phyloP scores from a whole-genome alignment of 2,797 vertebrate species.

The Lateolabrax maculatus region DNA sequence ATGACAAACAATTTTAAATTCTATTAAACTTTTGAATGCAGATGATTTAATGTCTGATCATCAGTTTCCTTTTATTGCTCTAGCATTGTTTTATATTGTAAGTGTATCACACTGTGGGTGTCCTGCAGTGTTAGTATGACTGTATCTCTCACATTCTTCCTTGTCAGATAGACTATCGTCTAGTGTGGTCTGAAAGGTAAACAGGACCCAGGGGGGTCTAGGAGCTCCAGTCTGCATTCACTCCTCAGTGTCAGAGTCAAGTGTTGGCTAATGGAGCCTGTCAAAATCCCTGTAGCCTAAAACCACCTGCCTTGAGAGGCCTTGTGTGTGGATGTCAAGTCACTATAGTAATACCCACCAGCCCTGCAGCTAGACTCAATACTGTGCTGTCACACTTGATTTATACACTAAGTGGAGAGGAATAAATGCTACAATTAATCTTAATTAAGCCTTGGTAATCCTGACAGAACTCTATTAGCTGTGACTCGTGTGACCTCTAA shows the following conservation, averaged over 20 bases:
- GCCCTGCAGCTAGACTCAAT: conserved; percentile 64
- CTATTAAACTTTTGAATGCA: background rate
- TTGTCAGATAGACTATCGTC: conserved; percentile 72
- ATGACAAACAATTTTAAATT: background rate
- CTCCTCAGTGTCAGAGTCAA: conserved; percentile 77
- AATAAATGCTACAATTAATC: conserved; percentile 80
- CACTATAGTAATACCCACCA: conserved; percentile 52
- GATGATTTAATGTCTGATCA: background rate
- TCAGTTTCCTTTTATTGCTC: background rate
- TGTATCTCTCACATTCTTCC: conserved; percentile 67
- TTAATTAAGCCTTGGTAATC: conserved; percentile 77
- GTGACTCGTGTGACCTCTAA: conserved; percentile 64
- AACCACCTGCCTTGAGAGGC: conserved; percentile 72
- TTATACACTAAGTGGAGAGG: conserved; percentile 71
- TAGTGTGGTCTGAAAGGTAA: conserved; percentile 78
- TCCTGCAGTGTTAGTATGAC: conserved; percentile 60
- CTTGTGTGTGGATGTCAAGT: conserved; percentile 63
- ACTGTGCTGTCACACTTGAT: conserved; percentile 78
- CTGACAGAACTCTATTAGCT: conserved; percentile 68
- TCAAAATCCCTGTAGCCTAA: conserved; percentile 74
- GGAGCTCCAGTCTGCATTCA: conserved; percentile 59
- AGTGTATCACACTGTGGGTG: conserved; percentile 55
- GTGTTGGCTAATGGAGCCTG: conserved; percentile 77
- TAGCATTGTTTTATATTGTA: conserved; percentile 33
- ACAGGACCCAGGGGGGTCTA: conserved; percentile 74